Evolutionary conservation across 2,797 vertebrate species (phyloP).

Genomic region (Sarcophilus harrisii): DNA sequence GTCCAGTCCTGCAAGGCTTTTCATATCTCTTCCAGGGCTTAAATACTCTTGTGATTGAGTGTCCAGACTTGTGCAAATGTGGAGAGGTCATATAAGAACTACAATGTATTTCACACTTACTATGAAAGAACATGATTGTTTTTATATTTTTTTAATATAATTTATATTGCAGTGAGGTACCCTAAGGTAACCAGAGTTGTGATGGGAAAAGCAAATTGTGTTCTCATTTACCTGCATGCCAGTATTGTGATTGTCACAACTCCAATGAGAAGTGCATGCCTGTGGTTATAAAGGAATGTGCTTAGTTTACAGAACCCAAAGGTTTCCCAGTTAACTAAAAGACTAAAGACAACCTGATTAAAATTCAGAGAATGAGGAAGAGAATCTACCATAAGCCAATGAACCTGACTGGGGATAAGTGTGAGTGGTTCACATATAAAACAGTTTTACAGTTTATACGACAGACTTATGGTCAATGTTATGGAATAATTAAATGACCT

Average conservation of each 20-base stretch:
- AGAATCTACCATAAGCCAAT: constrained; percentile 57
- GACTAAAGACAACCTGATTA: constrained; percentile 63
- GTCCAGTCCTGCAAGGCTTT: background rate
- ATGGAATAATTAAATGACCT: background rate
- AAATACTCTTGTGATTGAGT: background rate
- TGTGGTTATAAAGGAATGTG: constrained; percentile 80
- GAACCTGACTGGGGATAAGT: constrained; percentile 50
- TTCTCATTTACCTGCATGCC: constrained; percentile 71
- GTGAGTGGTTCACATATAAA: constrained; percentile 24
- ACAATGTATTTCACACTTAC: background rate
- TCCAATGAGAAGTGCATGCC: constrained; percentile 72
- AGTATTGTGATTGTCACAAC: constrained; percentile 63
- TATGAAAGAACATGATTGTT: background rate
- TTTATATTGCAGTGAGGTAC: constrained; percentile 47
- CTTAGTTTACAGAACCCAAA: constrained; percentile 71
- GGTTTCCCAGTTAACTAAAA: constrained; percentile 69
- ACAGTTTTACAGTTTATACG: constrained; percentile 8
- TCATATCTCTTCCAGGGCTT: background rate
- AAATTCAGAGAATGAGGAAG: constrained; percentile 76
- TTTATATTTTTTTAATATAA: no score
- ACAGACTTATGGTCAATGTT: background rate
- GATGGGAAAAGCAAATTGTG: constrained; percentile 65
- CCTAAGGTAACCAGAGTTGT: constrained; percentile 68
- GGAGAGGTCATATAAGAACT: background rate
- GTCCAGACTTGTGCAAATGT: background rate